A percentile compares a stretch with the other conserved stretches of the same genome.
These are phyloP conservation scores for Conopomorpha cramerella DNA, from an alignment of 1,140 invertebrate species.

Conservation along the genomic window DNA sequence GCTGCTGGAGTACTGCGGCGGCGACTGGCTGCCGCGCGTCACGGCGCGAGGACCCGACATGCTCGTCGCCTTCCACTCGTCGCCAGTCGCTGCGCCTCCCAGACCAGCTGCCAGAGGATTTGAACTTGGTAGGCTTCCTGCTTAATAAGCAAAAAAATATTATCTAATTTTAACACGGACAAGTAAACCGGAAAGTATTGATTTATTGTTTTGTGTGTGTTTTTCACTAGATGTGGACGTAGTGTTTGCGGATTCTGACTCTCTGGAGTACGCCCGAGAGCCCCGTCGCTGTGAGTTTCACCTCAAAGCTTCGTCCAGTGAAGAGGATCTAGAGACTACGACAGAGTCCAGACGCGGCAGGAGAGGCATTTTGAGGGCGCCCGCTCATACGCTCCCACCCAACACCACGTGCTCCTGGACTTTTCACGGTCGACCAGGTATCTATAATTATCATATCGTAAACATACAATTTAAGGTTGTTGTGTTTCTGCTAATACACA, in stretches of 20 bases:
- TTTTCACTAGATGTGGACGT: conserved; percentile 87
- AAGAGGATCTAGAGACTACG: conserved; percentile 29
- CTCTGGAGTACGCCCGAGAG: conserved; percentile 53
- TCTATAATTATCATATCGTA: no score
- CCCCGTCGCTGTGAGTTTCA: conserved; percentile 70
- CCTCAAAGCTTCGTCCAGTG: conserved; percentile 69
- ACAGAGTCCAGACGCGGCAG: conserved; percentile 44
- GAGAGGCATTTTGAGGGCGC: conserved; percentile 72
- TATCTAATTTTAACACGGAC: no score
- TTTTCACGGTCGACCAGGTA: conserved; percentile 73
- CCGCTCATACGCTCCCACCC: conserved; percentile 80
- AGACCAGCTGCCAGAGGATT: conserved; percentile 66
- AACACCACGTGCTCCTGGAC: conserved; percentile 86
- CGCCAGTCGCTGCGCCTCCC: conserved; percentile 73
- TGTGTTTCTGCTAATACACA: no score
- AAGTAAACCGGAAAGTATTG: no score
- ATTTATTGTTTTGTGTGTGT: no score
- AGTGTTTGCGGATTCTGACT: conserved; percentile 83
- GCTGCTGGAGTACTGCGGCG: conserved; percentile 85
- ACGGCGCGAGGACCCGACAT: conserved; percentile 77
- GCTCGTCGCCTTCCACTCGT: conserved; percentile 85
- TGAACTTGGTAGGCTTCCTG: no score
- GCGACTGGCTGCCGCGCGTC: conserved; percentile 77
- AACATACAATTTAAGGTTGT: no score
- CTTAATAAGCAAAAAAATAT: no score